A percentile compares a stretch with the other conserved stretches of the same genome.
These are phyloP conservation scores for Corella eumyota DNA, from an alignment of 23 tunicate genomes.

Conservation along the genomic window DNA sequence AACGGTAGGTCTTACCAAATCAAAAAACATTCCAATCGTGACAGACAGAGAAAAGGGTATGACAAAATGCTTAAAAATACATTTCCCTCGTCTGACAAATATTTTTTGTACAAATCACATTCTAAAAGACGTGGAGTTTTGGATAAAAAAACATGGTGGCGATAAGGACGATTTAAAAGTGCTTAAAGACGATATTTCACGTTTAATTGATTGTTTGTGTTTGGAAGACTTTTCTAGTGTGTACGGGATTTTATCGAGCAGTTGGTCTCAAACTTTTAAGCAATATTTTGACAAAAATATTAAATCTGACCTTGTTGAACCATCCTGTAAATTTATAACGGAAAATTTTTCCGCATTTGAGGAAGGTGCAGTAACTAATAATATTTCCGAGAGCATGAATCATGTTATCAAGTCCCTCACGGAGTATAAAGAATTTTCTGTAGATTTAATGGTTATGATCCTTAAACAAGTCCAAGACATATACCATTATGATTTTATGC, in stretches of 20 bases:
- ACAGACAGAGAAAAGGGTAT: constrained; percentile 12
- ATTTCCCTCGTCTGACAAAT: constrained; percentile 4
- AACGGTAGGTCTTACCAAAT: constrained; percentile 7
- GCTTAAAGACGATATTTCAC: background rate
- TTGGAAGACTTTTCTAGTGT: background rate
- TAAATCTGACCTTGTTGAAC: background rate
- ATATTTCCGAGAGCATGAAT: constrained; percentile 10
- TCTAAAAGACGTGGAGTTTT: constrained; percentile 4
- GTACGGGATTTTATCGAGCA: background rate
- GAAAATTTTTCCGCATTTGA: constrained; percentile 4
- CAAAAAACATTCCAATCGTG: constrained; percentile 11
- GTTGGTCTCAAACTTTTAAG: background rate
- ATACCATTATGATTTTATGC: constrained; percentile 5
- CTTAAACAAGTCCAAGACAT: constrained; percentile 3
- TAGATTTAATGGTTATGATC: constrained; percentile 4
- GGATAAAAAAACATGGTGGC: constrained; percentile 9
- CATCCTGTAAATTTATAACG: constrained; percentile 2
- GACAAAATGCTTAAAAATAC: constrained; percentile 6
- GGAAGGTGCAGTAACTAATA: constrained; percentile 12
- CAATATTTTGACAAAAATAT: background rate
- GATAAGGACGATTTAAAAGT: constrained; percentile 1
- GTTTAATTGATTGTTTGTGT: background rate
- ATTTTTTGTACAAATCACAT: constrained; percentile 13
- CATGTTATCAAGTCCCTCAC: constrained; percentile 4
- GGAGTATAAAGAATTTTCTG: constrained; percentile 6